These are phyloP conservation scores for Atrichornis clamosus DNA, from an alignment of 2,113 vertebrate genomes.

Conservation along the genomic window DNA sequence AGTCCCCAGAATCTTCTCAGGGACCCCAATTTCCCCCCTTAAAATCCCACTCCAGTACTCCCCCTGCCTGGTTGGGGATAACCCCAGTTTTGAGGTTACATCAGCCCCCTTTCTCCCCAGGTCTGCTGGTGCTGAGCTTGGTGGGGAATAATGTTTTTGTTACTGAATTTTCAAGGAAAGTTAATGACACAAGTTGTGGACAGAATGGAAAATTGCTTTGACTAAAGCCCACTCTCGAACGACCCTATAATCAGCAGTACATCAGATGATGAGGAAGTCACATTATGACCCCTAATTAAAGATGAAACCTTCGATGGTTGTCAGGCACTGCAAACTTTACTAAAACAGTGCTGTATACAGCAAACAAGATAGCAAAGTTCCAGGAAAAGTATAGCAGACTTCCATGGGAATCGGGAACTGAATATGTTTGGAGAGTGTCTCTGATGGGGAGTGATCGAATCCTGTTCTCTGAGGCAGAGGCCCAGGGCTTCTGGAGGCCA, in stretches of 20 bases:
- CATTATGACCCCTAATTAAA: background rate
- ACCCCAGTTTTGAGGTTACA: background rate
- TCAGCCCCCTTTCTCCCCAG: background rate
- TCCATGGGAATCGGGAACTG: background rate
- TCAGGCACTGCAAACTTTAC: background rate
- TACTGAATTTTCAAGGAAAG: background rate
- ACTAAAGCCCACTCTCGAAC: background rate
- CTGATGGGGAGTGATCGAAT: background rate
- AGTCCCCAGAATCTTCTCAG: background rate
- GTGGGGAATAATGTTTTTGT: background rate
- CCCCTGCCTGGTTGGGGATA: background rate
- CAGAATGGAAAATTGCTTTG: background rate
- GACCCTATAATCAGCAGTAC: background rate
- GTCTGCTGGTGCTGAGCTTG: background rate
- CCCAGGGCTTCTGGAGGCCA: background rate
- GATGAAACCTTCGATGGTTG: background rate
- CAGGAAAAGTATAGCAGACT: background rate
- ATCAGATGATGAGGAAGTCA: background rate
- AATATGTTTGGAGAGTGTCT: background rate
- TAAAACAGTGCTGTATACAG: background rate
- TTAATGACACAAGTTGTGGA: background rate
- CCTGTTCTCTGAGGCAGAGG: background rate
- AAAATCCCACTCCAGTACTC: background rate
- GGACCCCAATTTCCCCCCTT: background rate
- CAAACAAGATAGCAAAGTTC: background rate